phyloP scores from a whole-genome alignment of 2,797 vertebrate genomes.

The Xiphorhynchus erythropygius region DNA sequence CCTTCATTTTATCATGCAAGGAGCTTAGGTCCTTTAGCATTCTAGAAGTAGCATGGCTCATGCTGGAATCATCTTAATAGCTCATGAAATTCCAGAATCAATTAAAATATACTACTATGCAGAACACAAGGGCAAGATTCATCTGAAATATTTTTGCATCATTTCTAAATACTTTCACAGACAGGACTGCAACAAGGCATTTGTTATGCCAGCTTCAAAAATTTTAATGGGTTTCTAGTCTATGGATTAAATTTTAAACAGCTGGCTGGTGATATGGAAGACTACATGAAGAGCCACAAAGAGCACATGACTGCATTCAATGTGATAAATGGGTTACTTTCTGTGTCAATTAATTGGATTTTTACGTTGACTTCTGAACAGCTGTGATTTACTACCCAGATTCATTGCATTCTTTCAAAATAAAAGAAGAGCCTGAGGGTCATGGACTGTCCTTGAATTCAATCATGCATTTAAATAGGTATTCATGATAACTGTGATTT shows the following conservation, averaged over 20 bases:
- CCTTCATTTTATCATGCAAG: neutral
- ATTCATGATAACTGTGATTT: neutral
- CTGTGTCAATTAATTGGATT: neutral
- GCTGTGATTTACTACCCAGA: neutral
- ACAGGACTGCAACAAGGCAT: neutral
- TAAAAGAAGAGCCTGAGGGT: neutral
- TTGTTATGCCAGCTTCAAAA: neutral
- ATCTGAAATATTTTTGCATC: neutral
- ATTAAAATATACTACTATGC: neutral
- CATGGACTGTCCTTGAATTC: neutral
- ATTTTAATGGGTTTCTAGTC: neutral
- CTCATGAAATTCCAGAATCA: neutral
- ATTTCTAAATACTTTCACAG: neutral
- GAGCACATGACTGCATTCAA: neutral
- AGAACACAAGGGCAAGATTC: neutral
- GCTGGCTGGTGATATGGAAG: neutral
- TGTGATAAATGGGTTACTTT: conserved; percentile 8
- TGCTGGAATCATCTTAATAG: neutral
- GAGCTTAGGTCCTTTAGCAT: neutral
- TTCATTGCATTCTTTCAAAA: neutral
- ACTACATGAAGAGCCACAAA: neutral
- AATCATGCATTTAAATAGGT: neutral
- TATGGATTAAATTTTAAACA: neutral
- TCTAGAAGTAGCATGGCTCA: neutral
- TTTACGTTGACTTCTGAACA: neutral